phyloP scores from a whole-genome alignment of 1,140 invertebrate genomes.

The Drosophila aff. region DNA sequence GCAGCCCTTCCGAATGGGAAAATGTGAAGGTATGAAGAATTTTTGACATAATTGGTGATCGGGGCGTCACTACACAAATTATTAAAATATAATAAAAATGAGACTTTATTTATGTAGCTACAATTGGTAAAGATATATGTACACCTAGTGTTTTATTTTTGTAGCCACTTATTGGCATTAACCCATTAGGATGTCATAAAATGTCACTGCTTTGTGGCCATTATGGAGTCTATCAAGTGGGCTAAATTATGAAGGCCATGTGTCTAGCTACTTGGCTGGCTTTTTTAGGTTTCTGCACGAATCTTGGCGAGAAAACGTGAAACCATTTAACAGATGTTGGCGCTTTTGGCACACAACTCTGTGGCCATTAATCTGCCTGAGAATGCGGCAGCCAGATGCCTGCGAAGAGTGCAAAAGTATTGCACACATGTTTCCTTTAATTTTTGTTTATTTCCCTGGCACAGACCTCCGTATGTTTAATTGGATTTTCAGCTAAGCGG shows the following conservation, averaged over 20 bases:
- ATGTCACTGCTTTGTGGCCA: not conserved
- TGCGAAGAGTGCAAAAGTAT: conserved; percentile 43
- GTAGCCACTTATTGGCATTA: conserved; percentile 3
- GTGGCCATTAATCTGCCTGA: conserved; percentile 41
- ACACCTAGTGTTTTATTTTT: not conserved
- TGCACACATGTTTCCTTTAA: conserved; percentile 56
- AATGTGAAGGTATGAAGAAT: not conserved
- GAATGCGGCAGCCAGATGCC: conserved; percentile 39
- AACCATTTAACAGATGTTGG: conserved; percentile 29
- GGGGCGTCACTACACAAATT: not conserved
- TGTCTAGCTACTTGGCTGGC: not conserved
- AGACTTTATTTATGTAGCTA: not conserved
- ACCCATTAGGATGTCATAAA: conserved; percentile 10
- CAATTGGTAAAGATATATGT: too few relatives aligned
- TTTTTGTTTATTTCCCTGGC: conserved; percentile 30
- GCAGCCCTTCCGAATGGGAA: not conserved
- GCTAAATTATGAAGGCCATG: conserved; percentile 17
- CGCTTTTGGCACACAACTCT: conserved; percentile 39
- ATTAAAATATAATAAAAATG: too few relatives aligned
- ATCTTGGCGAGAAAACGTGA: conserved; percentile 6
- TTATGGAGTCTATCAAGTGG: conserved; percentile 11
- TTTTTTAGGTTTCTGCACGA: not conserved
- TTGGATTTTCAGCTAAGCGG: conserved; percentile 65
- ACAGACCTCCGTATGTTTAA: conserved; percentile 47
- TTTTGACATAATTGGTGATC: conserved; percentile 28